A percentile compares a stretch with the other conserved stretches of the same genome.
Conservation (phyloP, 2,888 invertebrate species). For the Petrophora chlorosata region DNA sequence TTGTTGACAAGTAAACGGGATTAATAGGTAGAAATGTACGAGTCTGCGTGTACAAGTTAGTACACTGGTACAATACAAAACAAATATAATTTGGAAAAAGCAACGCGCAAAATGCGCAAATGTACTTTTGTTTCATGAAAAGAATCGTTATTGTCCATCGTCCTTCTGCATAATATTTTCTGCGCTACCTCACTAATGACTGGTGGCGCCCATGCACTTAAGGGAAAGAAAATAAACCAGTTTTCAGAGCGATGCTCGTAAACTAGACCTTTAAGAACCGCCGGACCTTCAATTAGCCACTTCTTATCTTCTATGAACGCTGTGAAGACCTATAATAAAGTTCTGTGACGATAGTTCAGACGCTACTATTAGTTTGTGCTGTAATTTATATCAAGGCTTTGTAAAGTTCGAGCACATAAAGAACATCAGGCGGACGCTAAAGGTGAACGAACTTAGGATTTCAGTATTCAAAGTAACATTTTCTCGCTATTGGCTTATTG, state of each 20-base stretch:
- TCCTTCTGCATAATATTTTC: neutral
- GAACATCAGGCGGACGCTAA: neutral
- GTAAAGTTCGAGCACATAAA: conserved; percentile 6
- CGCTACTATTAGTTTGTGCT: conserved; percentile 9
- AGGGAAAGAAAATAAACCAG: conserved; percentile 10
- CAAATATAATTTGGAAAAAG: too few relatives aligned
- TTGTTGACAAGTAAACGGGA: too few relatives aligned
- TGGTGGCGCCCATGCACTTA: neutral
- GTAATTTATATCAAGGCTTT: conserved; percentile 4
- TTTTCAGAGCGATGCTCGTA: conserved; percentile 8
- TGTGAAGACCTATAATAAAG: conserved; percentile 11
- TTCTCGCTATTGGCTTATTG: neutral
- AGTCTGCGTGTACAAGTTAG: too few relatives aligned
- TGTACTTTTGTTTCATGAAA: too few relatives aligned
- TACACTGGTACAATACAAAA: too few relatives aligned
- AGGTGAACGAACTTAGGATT: conserved; percentile 16
- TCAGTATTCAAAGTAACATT: conserved; percentile 8
- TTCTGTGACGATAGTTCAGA: neutral
- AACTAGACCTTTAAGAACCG: conserved; percentile 10
- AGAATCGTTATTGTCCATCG: too few relatives aligned
- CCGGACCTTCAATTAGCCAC: conserved; percentile 6
- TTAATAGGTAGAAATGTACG: too few relatives aligned
- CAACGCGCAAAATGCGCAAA: too few relatives aligned
- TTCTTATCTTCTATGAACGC: conserved; percentile 4
- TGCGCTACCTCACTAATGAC: neutral